Evolutionary conservation across 2,797 vertebrate species (phyloP).

Genomic region (Leptoclinus maculatus): DNA sequence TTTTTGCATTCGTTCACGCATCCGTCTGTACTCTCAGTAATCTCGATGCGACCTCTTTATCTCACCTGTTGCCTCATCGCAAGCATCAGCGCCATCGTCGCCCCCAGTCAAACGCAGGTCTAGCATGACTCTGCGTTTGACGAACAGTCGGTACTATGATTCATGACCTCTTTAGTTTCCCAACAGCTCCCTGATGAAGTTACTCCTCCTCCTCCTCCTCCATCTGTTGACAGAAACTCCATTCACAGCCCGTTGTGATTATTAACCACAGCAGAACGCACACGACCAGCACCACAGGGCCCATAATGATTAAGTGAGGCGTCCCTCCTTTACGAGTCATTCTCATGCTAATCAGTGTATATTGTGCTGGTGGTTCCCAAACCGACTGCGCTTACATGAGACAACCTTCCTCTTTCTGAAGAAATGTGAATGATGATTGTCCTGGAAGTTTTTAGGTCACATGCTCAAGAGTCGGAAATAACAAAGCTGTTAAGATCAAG

Average conservation of each 20-base stretch:
- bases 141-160: background rate
- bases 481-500: background rate
- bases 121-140: background rate
- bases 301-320: conserved; percentile 13
- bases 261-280: conserved; percentile 24
- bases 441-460: background rate
- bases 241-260: conserved; percentile 15
- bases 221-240: conserved; percentile 21
- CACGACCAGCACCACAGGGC: background rate
- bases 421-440: background rate
- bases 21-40: background rate
- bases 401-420: background rate
- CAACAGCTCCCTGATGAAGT: conserved; percentile 3
- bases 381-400: background rate
- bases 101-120: background rate
- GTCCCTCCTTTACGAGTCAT: conserved; percentile 7
- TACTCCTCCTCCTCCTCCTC: conserved; percentile 15
- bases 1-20: background rate
- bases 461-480: background rate
- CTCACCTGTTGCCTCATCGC: conserved; percentile 1
- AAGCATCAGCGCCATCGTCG: background rate
- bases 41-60: conserved; percentile 4
- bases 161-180: conserved; percentile 1
- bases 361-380: background rate
- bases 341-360: conserved; percentile 54